These are phyloP conservation scores for Urocynchramus pylzowi DNA, from an alignment of 2,113 vertebrate genomes.

Conservation along the genomic window DNA sequence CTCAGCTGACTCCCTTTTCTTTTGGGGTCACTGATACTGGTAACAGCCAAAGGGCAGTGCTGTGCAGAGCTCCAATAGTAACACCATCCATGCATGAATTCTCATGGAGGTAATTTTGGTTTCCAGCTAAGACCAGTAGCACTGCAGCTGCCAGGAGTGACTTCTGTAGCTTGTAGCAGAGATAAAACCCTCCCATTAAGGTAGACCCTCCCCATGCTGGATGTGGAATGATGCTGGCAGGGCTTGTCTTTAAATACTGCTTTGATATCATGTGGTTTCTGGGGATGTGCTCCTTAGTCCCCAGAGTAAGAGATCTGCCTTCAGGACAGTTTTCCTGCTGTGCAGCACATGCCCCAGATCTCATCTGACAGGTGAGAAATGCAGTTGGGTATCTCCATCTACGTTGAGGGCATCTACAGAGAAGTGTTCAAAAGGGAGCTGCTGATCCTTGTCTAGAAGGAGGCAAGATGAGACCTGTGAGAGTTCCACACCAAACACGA, in stretches of 20 bases:
- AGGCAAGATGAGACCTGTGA: background rate
- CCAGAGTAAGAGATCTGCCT: background rate
- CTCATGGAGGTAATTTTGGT: background rate
- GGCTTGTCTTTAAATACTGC: background rate
- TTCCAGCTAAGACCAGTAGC: background rate
- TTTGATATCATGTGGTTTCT: background rate
- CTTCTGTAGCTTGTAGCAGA: background rate
- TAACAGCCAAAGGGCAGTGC: background rate
- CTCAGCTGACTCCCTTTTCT: background rate
- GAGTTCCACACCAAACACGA: background rate
- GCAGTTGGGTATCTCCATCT: background rate
- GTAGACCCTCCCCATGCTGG: background rate
- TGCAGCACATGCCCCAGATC: background rate
- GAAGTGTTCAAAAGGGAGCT: background rate
- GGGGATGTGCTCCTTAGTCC: no score
- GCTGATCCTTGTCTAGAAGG: background rate
- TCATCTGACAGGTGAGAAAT: background rate
- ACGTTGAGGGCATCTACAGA: background rate
- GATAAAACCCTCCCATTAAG: background rate
- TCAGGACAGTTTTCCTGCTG: background rate
- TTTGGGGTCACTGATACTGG: background rate
- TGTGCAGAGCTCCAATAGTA: background rate
- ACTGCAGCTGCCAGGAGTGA: background rate
- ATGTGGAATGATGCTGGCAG: background rate
- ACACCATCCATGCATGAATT: background rate